Evolutionary conservation across 1,140 invertebrate genomes (phyloP).

Genomic region (Papilio polyxenes): DNA sequence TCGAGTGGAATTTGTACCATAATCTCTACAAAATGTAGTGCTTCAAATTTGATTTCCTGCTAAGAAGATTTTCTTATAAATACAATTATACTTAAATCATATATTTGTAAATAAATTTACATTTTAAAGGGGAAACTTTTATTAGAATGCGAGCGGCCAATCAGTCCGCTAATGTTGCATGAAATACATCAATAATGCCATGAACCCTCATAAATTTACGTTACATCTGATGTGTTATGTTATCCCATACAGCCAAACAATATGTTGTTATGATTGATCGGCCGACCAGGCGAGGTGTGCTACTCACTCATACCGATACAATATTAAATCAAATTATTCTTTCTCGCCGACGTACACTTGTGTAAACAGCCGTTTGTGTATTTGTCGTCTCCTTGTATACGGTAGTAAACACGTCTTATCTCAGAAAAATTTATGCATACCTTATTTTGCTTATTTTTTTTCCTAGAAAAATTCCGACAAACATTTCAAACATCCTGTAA

Average conservation of each 20-base stretch:
- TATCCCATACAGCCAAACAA: conserved; percentile 66
- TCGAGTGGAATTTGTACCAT: not conserved
- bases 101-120: not conserved
- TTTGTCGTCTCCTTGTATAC: not conserved
- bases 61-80: too few relatives aligned
- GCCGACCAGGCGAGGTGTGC: conserved; percentile 42
- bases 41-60: too few relatives aligned
- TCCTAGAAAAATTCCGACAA: not conserved
- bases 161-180: conserved; percentile 58
- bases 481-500: too few relatives aligned
- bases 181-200: conserved; percentile 70
- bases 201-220: conserved; percentile 70
- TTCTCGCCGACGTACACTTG: not conserved
- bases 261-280: conserved; percentile 72
- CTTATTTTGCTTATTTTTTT: not conserved
- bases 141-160: conserved; percentile 32
- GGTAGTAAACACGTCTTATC: not conserved
- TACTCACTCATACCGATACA: conserved; percentile 43
- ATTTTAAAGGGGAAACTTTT: conserved; percentile 8
- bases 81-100: too few relatives aligned
- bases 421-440: not conserved
- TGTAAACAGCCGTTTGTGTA: not conserved
- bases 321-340: conserved; percentile 58
- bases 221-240: conserved; percentile 60
- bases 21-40: too few relatives aligned